A percentile compares a stretch with the other conserved stretches of the same genome.
phyloP scores from a whole-genome alignment of 2,113 vertebrate genomes.

The Myocastor coypus region DNA sequence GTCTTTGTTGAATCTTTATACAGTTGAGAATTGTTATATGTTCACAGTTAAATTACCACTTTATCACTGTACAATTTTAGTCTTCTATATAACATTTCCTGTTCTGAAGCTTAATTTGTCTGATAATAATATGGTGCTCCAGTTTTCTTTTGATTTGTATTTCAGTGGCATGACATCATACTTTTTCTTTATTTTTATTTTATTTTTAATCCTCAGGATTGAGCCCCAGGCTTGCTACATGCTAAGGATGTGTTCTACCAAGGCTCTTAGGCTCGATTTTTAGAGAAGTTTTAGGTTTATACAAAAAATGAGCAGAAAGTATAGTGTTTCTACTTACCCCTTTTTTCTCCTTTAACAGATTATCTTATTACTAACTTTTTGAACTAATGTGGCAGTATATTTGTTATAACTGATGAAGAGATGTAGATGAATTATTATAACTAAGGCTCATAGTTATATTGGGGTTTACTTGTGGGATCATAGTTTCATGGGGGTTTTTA shows the following conservation, averaged over 20 bases:
- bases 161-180: background rate
- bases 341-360: background rate
- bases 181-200: constrained; percentile 17
- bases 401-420: background rate
- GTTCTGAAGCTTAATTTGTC: constrained; percentile 30
- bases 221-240: background rate
- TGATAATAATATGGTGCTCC: background rate
- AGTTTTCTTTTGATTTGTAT: constrained; percentile 50
- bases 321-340: background rate
- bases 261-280: background rate
- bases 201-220: background rate
- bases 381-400: background rate
- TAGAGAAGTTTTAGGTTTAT: background rate
- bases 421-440: background rate
- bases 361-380: background rate
- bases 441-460: background rate
- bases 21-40: background rate
- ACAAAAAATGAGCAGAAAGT: background rate
- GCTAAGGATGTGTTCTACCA: background rate
- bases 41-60: constrained; percentile 14
- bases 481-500: background rate
- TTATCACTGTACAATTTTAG: background rate
- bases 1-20: background rate
- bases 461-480: background rate
- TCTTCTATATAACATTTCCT: background rate